These are phyloP conservation scores for Congeria kusceri DNA, from an alignment of 2,888 invertebrate species.

Conservation along the genomic window DNA sequence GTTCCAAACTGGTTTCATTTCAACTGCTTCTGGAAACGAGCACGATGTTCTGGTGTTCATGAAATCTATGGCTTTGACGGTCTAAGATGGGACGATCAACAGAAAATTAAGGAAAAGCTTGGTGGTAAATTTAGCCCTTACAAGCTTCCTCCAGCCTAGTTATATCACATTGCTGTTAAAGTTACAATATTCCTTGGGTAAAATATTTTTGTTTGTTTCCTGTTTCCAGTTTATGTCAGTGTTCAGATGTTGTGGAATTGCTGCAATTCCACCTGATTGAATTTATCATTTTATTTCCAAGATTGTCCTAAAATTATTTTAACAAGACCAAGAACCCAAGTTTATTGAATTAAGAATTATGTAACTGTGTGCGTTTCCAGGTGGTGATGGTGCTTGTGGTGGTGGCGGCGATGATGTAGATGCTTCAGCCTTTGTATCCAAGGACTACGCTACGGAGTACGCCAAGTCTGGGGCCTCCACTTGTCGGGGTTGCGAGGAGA, in stretches of 20 bases:
- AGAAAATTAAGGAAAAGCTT: constrained; percentile 88
- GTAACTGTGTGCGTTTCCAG: background rate
- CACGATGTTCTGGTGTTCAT: constrained; percentile 90
- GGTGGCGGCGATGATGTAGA: constrained; percentile 61
- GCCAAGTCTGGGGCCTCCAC: constrained; percentile 93
- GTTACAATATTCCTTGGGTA: no score
- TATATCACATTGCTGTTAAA: no score
- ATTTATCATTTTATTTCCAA: no score
- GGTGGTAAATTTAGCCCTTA: constrained; percentile 61
- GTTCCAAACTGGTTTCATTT: constrained; percentile 94
- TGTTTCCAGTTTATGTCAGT: no score
- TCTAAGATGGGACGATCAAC: constrained; percentile 93
- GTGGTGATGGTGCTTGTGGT: constrained; percentile 21
- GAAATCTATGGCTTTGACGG: constrained; percentile 90
- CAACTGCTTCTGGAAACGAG: constrained; percentile 94
- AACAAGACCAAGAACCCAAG: no score
- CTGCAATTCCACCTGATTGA: no score
- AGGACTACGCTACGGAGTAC: constrained; percentile 89
- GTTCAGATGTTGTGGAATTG: no score
- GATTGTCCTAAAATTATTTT: no score
- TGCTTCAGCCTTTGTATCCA: constrained; percentile 26
- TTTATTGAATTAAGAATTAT: no score
- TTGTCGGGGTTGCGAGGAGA: constrained; percentile 94
- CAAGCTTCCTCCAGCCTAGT: no score
- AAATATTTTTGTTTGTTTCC: no score